Conservation (phyloP, 2,888 invertebrate species). For the Dicyrtomina minuta region DNA sequence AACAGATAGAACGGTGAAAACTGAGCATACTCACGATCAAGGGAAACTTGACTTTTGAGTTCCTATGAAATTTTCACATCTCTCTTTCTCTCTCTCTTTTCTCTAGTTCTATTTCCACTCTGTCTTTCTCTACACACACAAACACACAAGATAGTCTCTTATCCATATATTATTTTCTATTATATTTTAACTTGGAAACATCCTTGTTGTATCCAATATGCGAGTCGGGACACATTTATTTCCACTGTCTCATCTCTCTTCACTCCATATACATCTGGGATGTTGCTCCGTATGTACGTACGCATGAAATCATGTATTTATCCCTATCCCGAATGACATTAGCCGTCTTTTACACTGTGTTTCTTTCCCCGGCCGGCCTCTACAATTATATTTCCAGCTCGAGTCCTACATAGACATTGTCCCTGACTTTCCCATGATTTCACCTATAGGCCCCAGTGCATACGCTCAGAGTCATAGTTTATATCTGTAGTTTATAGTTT, state of each 20-base stretch:
- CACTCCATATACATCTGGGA: background rate
- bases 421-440: too few relatives aligned
- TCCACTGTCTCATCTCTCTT: slow-evolving; percentile 16
- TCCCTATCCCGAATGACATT: too few relatives aligned
- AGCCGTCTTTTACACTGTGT: too few relatives aligned
- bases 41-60: slow-evolving; percentile 22
- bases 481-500: background rate
- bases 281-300: background rate
- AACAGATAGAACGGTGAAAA: slow-evolving; percentile 25
- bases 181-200: slow-evolving; percentile 10
- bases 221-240: slow-evolving; percentile 27
- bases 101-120: background rate
- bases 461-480: background rate
- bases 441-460: background rate
- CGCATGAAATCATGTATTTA: too few relatives aligned
- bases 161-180: slow-evolving; percentile 12
- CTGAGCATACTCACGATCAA: slow-evolving; percentile 14
- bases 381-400: too few relatives aligned
- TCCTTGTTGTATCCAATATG: slow-evolving; percentile 15
- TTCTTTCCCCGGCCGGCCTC: too few relatives aligned
- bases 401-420: too few relatives aligned
- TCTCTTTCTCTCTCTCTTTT: slow-evolving; percentile 1
- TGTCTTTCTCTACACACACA: background rate
- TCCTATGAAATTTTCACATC: slow-evolving; percentile 21
- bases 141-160: background rate